Percentiles rank a stretch among this genome's conserved stretches.
Evolutionary conservation across 2,797 vertebrate species (phyloP).

Genomic region (Sebastolobus alascanus): DNA sequence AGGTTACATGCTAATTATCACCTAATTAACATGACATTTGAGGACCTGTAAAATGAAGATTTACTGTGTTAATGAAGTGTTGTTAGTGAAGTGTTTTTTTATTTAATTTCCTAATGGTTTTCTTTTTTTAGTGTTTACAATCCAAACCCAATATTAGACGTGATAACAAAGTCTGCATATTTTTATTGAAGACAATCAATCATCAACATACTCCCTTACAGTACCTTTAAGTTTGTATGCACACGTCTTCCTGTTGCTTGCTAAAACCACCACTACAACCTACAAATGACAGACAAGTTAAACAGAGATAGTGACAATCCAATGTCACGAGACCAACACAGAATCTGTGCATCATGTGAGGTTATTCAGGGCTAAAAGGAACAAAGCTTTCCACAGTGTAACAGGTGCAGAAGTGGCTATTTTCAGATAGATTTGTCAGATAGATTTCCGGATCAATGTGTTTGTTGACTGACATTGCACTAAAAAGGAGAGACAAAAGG

Average conservation of each 20-base stretch:
- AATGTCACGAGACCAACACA: neutral
- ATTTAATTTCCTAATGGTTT: neutral
- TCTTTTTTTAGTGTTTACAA: neutral
- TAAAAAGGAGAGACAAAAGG: neutral
- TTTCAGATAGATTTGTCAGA: neutral
- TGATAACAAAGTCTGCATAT: neutral
- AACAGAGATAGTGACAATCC: neutral
- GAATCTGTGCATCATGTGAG: neutral
- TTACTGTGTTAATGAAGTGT: no score
- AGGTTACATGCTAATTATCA: no score
- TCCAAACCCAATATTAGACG: neutral
- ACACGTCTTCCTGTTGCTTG: no score
- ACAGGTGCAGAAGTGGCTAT: slow-evolving; percentile 42
- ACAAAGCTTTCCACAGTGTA: neutral
- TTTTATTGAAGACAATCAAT: no score
- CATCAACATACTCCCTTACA: no score
- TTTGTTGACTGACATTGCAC: slow-evolving; percentile 1
- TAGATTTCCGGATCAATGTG: neutral
- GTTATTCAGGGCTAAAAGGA: neutral
- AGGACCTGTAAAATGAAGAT: no score
- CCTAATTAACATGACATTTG: no score
- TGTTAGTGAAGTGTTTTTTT: no score
- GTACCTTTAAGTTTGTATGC: no score
- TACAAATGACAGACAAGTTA: neutral
- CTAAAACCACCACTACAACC: no score